A percentile compares a stretch with the other conserved stretches of the same genome.
phyloP scores from a whole-genome alignment of 2,113 vertebrate genomes.

The Xyrauchen texanus region DNA sequence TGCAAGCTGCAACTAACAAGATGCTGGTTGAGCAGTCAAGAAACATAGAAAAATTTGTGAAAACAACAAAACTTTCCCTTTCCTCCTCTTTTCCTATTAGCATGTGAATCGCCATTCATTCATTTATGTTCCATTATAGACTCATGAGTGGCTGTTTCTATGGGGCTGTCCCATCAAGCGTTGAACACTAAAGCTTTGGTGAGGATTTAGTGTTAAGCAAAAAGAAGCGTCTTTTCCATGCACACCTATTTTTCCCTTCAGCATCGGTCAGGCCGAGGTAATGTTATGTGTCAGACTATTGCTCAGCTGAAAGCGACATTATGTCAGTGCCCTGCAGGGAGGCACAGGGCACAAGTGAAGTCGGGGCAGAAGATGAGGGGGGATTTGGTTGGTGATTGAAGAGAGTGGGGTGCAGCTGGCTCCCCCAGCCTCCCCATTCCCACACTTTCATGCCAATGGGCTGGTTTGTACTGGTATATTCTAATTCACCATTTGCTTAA shows the following conservation, averaged over 20 bases:
- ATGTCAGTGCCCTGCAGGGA: conserved; percentile 47
- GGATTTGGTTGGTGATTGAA: conserved; percentile 23
- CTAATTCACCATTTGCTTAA: conserved; percentile 90
- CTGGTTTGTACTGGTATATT: conserved; percentile 90
- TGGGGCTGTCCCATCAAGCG: conserved; percentile 52
- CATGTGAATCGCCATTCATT: conserved; percentile 94
- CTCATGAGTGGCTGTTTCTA: conserved; percentile 75
- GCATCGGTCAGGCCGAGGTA: conserved; percentile 41
- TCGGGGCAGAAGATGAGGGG: conserved; percentile 8
- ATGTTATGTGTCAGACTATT: conserved; percentile 36
- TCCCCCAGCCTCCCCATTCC: conserved; percentile 88
- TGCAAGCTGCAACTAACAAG: conserved; percentile 66
- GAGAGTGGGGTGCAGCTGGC: conserved; percentile 83
- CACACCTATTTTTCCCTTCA: conserved; percentile 46
- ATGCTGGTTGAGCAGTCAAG: conserved; percentile 76
- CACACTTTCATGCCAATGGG: conserved; percentile 91
- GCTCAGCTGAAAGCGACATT: conserved; percentile 30
- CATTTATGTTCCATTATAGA: conserved; percentile 87
- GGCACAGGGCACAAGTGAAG: conserved; percentile 47
- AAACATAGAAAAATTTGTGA: conserved; percentile 87
- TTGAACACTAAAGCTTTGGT: conserved; percentile 38
- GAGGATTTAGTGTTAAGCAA: conserved; percentile 50
- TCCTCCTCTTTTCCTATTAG: conserved; percentile 88
- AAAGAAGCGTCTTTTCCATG: background rate
- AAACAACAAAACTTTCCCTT: conserved; percentile 86